These are phyloP conservation scores for Lophura nycthemera DNA, from an alignment of 2,113 vertebrate species.

Conservation along the genomic window DNA sequence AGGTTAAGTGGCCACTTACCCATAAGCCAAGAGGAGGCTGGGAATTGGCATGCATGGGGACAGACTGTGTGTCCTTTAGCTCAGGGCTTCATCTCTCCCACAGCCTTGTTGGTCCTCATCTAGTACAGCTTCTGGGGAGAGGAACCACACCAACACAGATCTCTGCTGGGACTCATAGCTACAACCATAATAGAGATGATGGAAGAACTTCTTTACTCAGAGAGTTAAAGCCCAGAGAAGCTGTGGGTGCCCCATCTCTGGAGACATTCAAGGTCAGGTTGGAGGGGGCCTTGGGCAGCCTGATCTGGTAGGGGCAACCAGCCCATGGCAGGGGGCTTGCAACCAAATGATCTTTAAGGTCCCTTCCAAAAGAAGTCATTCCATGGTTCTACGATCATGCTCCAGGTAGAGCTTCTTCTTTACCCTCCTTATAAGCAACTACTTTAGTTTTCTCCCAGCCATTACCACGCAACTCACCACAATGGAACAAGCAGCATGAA, in stretches of 20 bases:
- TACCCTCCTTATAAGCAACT: background rate
- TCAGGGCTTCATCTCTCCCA: background rate
- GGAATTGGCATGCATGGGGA: background rate
- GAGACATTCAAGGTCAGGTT: no score
- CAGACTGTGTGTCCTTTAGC: background rate
- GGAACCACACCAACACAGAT: background rate
- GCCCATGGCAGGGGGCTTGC: no score
- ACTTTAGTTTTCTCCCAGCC: background rate
- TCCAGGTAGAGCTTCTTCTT: background rate
- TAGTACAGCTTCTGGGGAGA: background rate
- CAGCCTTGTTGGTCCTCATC: background rate
- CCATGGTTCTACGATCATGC: no score
- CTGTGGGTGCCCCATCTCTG: no score
- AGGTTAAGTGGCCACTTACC: background rate
- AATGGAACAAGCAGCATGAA: background rate
- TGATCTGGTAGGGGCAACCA: no score
- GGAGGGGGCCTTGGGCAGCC: no score
- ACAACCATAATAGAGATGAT: background rate
- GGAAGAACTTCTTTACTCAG: no score
- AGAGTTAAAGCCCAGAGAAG: no score
- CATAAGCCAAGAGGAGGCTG: accelerated
- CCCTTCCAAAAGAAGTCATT: no score
- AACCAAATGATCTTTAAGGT: no score
- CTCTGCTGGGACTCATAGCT: background rate
- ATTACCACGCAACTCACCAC: accelerated